phyloP scores from a whole-genome alignment of 2,113 vertebrate genomes.

The Phaethornis superciliosus region DNA sequence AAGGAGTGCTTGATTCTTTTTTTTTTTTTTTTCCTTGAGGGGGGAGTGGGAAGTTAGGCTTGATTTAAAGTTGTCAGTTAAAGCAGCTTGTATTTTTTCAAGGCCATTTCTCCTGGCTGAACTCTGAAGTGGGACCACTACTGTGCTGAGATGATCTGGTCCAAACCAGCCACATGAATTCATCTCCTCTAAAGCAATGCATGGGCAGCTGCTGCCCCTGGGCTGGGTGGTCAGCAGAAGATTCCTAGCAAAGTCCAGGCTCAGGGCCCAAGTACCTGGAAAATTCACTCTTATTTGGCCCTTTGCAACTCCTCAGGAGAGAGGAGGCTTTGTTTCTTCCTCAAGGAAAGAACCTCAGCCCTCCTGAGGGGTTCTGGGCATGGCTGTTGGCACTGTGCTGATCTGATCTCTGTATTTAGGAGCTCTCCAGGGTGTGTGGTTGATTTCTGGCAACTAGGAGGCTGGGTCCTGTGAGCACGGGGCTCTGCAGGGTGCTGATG shows the following conservation, averaged over 20 bases:
- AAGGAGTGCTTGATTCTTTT: rapidly evolving
- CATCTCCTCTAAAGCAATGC: rapidly evolving
- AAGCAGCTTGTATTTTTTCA: neutral
- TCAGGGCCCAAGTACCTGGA: neutral
- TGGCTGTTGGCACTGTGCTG: rapidly evolving
- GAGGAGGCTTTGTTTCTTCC: rapidly evolving
- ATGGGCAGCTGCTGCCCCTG: neutral
- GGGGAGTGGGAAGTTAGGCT: neutral
- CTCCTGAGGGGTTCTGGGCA: rapidly evolving
- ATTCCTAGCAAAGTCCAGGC: neutral
- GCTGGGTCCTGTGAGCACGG: neutral
- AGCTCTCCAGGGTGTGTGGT: rapidly evolving
- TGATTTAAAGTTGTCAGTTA: rapidly evolving
- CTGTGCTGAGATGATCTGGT: rapidly evolving
- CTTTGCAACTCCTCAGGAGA: rapidly evolving
- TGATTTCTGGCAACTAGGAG: neutral
- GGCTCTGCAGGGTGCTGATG: neutral
- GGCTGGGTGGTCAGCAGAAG: neutral
- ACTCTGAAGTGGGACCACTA: rapidly evolving
- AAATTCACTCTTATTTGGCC: neutral
- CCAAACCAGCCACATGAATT: neutral
- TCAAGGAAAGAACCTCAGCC: rapidly evolving
- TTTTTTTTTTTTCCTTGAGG: no score
- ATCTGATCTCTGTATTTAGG: rapidly evolving
- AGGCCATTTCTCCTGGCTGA: rapidly evolving